Evolutionary conservation across 2,888 invertebrate genomes (phyloP).

Genomic region (Sphaerophoria taeniata): DNA sequence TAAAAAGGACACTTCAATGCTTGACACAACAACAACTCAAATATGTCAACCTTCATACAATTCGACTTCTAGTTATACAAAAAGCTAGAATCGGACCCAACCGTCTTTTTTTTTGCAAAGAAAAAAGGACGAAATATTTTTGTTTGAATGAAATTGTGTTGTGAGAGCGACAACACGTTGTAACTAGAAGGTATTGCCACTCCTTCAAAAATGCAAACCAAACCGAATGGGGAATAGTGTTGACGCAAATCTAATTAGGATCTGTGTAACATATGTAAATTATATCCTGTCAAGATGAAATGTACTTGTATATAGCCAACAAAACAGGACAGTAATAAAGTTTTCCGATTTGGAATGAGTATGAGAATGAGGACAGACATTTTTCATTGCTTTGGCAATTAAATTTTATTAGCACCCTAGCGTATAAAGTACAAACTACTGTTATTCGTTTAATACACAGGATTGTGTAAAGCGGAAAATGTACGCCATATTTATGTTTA

Average conservation of each 20-base stretch:
- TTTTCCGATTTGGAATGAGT: constrained; percentile 60
- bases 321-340: constrained; percentile 71
- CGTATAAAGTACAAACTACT: constrained; percentile 34
- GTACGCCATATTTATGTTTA: neutral
- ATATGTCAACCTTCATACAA: constrained; percentile 44
- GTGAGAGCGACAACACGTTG: constrained; percentile 27
- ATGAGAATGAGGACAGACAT: constrained; percentile 69
- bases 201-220: constrained; percentile 38
- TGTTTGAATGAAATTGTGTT: constrained; percentile 49
- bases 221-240: constrained; percentile 66
- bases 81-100: neutral
- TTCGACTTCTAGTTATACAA: neutral
- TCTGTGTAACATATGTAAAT: constrained; percentile 76
- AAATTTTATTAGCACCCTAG: constrained; percentile 68
- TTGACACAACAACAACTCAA: constrained; percentile 58
- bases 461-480: constrained; percentile 29
- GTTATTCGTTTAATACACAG: constrained; percentile 19
- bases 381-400: constrained; percentile 73
- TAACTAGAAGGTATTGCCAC: constrained; percentile 25
- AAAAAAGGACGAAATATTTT: constrained; percentile 38
- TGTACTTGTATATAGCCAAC: constrained; percentile 45
- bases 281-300: constrained; percentile 75
- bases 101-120: neutral
- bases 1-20: constrained; percentile 49
- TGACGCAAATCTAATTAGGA: constrained; percentile 76